Conservation (phyloP, 2,888 invertebrate genomes). For the Phaedon cochleariae region DNA sequence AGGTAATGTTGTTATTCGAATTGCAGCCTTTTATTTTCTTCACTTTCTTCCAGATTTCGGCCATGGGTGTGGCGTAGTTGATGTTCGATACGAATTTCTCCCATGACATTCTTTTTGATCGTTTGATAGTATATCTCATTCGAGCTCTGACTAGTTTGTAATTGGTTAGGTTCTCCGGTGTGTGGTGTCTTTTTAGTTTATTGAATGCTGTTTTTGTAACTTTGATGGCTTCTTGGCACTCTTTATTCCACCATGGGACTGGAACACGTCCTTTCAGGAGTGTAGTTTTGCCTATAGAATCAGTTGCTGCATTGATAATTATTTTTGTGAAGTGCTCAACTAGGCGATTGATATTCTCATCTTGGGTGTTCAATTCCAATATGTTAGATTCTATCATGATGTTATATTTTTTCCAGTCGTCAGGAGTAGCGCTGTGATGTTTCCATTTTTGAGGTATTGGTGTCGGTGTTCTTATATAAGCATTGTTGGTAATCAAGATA, state of each 20-base stretch:
- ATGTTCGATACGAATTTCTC: not conserved
- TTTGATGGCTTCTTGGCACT: not conserved
- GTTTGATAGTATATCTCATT: not conserved
- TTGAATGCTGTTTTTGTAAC: not conserved
- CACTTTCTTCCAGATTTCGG: not conserved
- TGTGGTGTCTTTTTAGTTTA: conserved; percentile 4
- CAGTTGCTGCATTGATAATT: not conserved
- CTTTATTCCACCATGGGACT: conserved; percentile 5
- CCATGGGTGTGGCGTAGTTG: not conserved
- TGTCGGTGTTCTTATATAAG: not conserved
- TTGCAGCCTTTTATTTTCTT: not conserved
- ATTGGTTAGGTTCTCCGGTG: not conserved
- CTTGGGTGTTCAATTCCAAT: not conserved
- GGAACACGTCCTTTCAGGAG: not conserved
- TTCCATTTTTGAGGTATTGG: conserved; percentile 1
- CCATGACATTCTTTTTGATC: not conserved
- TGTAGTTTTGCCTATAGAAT: conserved; percentile 1
- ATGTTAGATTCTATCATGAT: not conserved
- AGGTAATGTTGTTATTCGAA: not conserved
- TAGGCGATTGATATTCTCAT: not conserved
- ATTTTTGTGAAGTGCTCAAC: not conserved
- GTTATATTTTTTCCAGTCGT: not conserved
- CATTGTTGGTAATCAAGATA: not conserved
- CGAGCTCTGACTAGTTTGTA: not conserved
- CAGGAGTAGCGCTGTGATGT: not conserved